phyloP scores from a whole-genome alignment of 2,797 vertebrate genomes.

The Luscinia luscinia region DNA sequence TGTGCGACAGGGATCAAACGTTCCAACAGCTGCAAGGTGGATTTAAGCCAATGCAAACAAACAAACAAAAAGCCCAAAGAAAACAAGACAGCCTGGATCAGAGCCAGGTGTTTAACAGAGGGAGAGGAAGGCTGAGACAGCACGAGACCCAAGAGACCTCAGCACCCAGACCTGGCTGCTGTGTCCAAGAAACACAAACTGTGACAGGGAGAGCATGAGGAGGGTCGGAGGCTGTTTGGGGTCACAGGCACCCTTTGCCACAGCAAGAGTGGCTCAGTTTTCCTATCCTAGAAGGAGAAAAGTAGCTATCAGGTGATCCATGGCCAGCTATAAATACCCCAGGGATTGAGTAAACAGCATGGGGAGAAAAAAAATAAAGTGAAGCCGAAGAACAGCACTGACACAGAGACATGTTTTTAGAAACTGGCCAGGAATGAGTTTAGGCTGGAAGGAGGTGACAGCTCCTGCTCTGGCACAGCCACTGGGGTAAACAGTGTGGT shows the following conservation, averaged over 20 bases:
- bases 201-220: not conserved
- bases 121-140: not conserved
- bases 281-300: conserved; percentile 40
- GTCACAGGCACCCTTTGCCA: not conserved
- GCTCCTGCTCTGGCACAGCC: not conserved
- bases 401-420: not conserved
- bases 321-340: conserved; percentile 50
- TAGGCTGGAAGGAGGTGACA: not conserved
- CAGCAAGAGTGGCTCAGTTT: not conserved
- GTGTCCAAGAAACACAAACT: not conserved
- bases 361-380: conserved; percentile 10
- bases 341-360: not conserved
- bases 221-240: not conserved
- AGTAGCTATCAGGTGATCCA: not conserved
- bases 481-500: not conserved
- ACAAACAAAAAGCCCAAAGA: not conserved
- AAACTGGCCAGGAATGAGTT: not conserved
- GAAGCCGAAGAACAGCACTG: not conserved
- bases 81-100: not conserved
- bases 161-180: not conserved
- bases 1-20: not conserved
- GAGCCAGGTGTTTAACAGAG: not conserved
- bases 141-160: not conserved
- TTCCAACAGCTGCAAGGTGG: not conserved
- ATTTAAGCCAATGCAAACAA: conserved; percentile 3